These are phyloP conservation scores for Neoitamus cyanurus DNA, from an alignment of 2,888 invertebrate species.

Conservation along the genomic window DNA sequence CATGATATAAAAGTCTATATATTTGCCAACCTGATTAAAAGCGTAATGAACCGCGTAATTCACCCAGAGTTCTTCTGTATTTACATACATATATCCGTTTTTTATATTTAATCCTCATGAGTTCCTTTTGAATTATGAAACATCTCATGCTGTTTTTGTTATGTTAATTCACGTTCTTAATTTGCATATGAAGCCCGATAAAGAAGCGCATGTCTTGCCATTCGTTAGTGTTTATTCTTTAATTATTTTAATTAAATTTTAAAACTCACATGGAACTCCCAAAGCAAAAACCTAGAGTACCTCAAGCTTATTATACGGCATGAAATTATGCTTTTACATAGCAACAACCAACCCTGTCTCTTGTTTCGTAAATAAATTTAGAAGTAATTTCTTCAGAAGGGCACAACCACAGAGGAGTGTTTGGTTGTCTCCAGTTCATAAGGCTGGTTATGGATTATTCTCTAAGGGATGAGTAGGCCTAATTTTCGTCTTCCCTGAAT, in stretches of 20 bases:
- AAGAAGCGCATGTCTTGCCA: background rate
- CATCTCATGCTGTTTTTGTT: background rate
- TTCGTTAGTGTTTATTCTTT: background rate
- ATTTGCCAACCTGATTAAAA: background rate
- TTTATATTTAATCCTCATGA: background rate
- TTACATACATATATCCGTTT: background rate
- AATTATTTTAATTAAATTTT: slow-evolving; percentile 17
- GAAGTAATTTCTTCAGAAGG: slow-evolving; percentile 6
- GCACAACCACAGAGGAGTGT: background rate
- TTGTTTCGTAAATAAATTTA: background rate
- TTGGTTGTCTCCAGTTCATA: background rate
- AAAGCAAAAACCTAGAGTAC: background rate
- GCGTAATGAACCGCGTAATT: background rate
- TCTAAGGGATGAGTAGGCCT: background rate
- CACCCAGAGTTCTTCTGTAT: background rate
- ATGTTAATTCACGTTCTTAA: background rate
- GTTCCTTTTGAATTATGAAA: background rate
- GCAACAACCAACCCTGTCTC: background rate
- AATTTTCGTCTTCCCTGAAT: background rate
- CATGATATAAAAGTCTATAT: no score
- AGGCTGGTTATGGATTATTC: background rate
- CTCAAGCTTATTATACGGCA: background rate
- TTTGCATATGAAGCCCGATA: background rate
- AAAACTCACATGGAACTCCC: background rate
- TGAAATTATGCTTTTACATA: background rate